Percentiles rank a stretch among this genome's conserved stretches.
These are phyloP conservation scores for Odontothrips loti DNA, from an alignment of 2,888 invertebrate species.

Conservation along the genomic window DNA sequence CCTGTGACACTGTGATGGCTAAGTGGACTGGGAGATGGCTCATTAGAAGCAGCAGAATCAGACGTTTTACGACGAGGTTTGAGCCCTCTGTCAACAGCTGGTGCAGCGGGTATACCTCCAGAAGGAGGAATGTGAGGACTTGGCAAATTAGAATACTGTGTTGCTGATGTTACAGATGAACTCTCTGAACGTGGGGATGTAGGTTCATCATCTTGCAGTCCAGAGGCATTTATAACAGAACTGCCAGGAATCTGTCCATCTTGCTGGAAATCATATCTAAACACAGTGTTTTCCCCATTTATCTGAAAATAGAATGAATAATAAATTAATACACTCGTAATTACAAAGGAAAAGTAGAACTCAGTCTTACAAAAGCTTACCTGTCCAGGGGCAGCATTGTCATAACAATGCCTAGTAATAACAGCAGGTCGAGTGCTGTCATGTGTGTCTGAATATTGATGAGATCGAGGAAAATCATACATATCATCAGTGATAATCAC, in stretches of 20 bases:
- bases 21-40: conserved; percentile 46
- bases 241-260: conserved; percentile 35
- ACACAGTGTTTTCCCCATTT: conserved; percentile 47
- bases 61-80: conserved; percentile 64
- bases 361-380: conserved; percentile 30
- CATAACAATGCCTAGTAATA: conserved; percentile 53
- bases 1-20: conserved; percentile 28
- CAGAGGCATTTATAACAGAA: conserved; percentile 39
- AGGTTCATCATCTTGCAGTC: conserved; percentile 46
- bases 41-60: conserved; percentile 49
- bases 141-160: conserved; percentile 57
- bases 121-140: conserved; percentile 47
- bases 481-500: conserved; percentile 45
- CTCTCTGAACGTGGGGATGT: conserved; percentile 53
- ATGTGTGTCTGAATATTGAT: conserved; percentile 48
- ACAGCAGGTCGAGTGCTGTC: conserved; percentile 42
- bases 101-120: conserved; percentile 51
- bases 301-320: conserved; percentile 40
- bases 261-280: conserved; percentile 55
- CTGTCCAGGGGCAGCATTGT: conserved; percentile 55
- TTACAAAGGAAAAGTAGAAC: not conserved
- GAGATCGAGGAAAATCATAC: conserved; percentile 68
- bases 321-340: not conserved
- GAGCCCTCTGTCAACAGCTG: conserved; percentile 73
- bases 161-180: conserved; percentile 45